These are phyloP conservation scores for Junonia oenone DNA, from an alignment of 2,888 invertebrate genomes.

Conservation along the genomic window DNA sequence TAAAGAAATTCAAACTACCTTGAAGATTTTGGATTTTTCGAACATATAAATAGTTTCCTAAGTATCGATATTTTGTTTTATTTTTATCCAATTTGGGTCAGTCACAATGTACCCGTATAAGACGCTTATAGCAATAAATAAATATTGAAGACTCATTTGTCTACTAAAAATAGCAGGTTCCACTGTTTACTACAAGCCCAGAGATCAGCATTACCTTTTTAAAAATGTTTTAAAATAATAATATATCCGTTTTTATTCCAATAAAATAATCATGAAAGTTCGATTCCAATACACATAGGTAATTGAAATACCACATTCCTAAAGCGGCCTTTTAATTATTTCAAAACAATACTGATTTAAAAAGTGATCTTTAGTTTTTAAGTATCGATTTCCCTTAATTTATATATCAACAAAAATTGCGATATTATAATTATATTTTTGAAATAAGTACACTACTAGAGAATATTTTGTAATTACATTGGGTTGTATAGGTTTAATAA, in stretches of 20 bases:
- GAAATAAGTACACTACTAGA: constrained; percentile 65
- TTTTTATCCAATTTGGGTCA: not conserved
- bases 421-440: constrained; percentile 60
- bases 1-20: not conserved
- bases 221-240: too few species aligned
- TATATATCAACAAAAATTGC: constrained; percentile 64
- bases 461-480: constrained; percentile 75
- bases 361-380: constrained; percentile 36
- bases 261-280: too few species aligned
- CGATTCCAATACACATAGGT: constrained; percentile 4
- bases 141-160: not conserved
- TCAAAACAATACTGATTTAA: constrained; percentile 25
- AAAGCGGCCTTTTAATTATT: constrained; percentile 34
- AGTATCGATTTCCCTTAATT: constrained; percentile 42
- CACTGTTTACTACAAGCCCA: too few species aligned
- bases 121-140: not conserved
- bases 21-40: not conserved
- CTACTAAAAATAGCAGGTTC: too few species aligned
- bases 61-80: not conserved
- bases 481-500: constrained; percentile 66
- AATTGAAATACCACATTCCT: constrained; percentile 47
- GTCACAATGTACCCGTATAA: not conserved
- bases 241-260: too few species aligned
- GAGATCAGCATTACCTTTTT: too few species aligned
- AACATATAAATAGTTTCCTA: not conserved